phyloP scores from a whole-genome alignment of 2,888 invertebrate genomes.

The Pristionchus fissidentatus region DNA sequence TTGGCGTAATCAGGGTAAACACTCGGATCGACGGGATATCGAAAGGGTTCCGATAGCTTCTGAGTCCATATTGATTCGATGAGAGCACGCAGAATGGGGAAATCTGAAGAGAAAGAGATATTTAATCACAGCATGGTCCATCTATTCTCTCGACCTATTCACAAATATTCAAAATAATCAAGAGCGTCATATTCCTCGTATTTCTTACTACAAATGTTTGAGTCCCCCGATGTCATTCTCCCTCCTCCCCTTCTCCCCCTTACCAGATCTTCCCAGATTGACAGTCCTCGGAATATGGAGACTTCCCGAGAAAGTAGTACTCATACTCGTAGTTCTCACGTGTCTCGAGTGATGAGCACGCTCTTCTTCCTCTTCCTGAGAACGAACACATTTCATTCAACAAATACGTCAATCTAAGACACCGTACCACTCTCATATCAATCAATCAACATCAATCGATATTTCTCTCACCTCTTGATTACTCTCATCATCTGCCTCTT shows the following conservation, averaged over 20 bases:
- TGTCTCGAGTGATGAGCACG: background rate
- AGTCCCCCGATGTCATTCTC: background rate
- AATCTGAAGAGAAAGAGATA: background rate
- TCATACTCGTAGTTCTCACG: background rate
- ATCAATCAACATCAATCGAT: too few species aligned
- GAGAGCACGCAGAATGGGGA: background rate
- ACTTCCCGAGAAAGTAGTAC: background rate
- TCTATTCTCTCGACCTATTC: background rate
- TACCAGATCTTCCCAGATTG: slow-evolving; percentile 7
- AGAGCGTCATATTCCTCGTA: too few species aligned
- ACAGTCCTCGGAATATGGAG: background rate
- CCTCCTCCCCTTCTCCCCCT: background rate
- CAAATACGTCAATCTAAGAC: too few species aligned
- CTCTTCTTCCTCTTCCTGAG: slow-evolving; percentile 11
- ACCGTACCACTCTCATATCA: too few species aligned
- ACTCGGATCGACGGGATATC: slow-evolving; percentile 9
- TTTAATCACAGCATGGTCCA: too few species aligned
- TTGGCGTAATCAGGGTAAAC: slow-evolving; percentile 42
- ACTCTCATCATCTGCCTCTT: slow-evolving; percentile 49
- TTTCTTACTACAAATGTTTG: too few species aligned
- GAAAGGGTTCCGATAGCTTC: slow-evolving; percentile 10
- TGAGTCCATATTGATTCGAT: background rate
- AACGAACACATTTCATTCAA: too few species aligned
- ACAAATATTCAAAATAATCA: background rate
- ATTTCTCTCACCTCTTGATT: too few species aligned